Base-by-base conservation (phyloP, 2,888 invertebrate species). In the Kryphioiulus occultus region DNA sequence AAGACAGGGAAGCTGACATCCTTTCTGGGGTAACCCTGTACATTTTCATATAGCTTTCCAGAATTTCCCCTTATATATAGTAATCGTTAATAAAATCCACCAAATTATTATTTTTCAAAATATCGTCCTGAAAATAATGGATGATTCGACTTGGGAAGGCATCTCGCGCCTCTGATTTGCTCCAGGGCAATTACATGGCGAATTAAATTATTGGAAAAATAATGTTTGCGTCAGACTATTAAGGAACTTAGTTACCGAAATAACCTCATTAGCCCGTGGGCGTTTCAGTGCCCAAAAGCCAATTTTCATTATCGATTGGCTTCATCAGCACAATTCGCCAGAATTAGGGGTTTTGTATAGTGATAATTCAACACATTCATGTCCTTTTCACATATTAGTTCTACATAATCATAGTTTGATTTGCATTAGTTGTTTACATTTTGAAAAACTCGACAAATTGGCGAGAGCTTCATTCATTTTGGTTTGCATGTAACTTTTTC, bases 161-260 rank as follows among this genome's bases (percentile, higher is more conserved):
- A 15, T 53, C 1, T 53, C 53, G 19, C 53, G 15, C 10, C 3
- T 68, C 68, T 26, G 10, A 68, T 68, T 68, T 68, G 53, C 68
- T n/a, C 26, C 26, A 26, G 26, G 68, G 26, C 9, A 59, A 59
- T 59, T 68, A 26, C 10, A 15, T 26, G 26, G 26, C 26, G 26
- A 68, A 68, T 68, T 26, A n/a, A 68, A 68, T 68, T 68, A 68
- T 68, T 26, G 68, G 12, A 26, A 68, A 53, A 68, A 68, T 68
- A 26, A 68, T 26, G 68, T 68, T 68, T 68, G 26, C 68, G 26
- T 68, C 26, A 22, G 10, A 68, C 12, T 7, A 68, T 68, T 68
- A 26, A 12, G 68, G 9, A 26, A 26, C 26, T 26, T 26, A 26
- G 22, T 68, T 68, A 68, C 68, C 26, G 68, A 12, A 68, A 68